Conservation (phyloP, 53 echinoderm and acorn worm genomes). For the Paracentrotus lividus region DNA sequence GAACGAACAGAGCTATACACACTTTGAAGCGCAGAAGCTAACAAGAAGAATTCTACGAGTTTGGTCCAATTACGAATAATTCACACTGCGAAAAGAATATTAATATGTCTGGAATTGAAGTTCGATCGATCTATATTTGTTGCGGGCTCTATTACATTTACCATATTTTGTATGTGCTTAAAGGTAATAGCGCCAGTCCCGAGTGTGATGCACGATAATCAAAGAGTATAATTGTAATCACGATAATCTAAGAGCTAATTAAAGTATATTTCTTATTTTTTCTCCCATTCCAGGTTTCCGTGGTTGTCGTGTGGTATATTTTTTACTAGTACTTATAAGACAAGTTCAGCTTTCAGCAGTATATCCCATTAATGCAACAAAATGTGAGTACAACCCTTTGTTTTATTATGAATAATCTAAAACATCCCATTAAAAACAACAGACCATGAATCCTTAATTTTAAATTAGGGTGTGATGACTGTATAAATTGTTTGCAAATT, state of each 20-base stretch:
- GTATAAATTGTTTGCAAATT: no score
- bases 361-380: slow-evolving; percentile 26
- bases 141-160: neutral
- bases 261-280: neutral
- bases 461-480: no score
- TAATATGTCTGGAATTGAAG: slow-evolving; percentile 1
- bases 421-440: no score
- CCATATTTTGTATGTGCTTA: neutral
- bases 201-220: no score
- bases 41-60: neutral
- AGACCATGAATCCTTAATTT: no score
- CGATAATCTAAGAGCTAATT: neutral
- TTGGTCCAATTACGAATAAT: neutral
- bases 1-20: neutral
- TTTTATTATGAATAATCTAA: neutral
- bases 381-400: neutral
- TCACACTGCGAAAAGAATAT: neutral
- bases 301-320: slow-evolving; percentile 61
- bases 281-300: slow-evolving; percentile 50
- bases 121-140: neutral
- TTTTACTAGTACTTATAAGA: slow-evolving; percentile 39
- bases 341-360: slow-evolving; percentile 63
- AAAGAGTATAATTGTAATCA: neutral
- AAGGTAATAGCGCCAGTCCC: neutral
- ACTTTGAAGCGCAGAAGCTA: neutral